A percentile compares a stretch with the other conserved stretches of the same genome.
Conservation (phyloP, 2,888 invertebrate species). For the Lycocerus yunnanus region DNA sequence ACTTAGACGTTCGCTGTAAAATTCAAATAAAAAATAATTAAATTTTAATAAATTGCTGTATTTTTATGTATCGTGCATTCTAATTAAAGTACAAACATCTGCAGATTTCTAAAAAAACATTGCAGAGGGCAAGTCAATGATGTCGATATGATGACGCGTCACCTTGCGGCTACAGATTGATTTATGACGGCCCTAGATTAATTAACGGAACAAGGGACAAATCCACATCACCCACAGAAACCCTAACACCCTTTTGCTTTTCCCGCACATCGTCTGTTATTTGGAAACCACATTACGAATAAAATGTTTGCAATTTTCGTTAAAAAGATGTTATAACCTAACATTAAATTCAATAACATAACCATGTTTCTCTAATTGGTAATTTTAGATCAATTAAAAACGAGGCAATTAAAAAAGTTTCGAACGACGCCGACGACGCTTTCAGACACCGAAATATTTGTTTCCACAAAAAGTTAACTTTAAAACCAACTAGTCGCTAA, state of each 20-base stretch:
- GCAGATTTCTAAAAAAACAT: constrained; percentile 32
- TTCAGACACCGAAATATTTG: background rate
- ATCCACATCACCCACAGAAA: constrained; percentile 44
- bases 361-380: background rate
- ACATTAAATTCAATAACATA: background rate
- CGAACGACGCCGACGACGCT: background rate
- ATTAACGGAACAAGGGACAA: constrained; percentile 52
- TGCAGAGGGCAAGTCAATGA: constrained; percentile 53
- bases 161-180: constrained; percentile 57
- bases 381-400: background rate
- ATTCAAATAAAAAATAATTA: background rate
- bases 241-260: constrained; percentile 30
- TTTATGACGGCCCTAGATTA: constrained; percentile 54
- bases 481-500: background rate
- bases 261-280: constrained; percentile 23
- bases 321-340: background rate
- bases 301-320: constrained; percentile 44
- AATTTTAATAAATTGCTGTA: constrained; percentile 1
- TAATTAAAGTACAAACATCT: constrained; percentile 30
- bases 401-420: background rate
- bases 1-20: background rate
- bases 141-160: constrained; percentile 57
- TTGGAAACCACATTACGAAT: constrained; percentile 47
- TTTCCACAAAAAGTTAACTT: too few relatives aligned
- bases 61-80: constrained; percentile 18